These are phyloP conservation scores for Cantharis lateralis DNA, from an alignment of 2,888 invertebrate genomes.

Conservation along the genomic window DNA sequence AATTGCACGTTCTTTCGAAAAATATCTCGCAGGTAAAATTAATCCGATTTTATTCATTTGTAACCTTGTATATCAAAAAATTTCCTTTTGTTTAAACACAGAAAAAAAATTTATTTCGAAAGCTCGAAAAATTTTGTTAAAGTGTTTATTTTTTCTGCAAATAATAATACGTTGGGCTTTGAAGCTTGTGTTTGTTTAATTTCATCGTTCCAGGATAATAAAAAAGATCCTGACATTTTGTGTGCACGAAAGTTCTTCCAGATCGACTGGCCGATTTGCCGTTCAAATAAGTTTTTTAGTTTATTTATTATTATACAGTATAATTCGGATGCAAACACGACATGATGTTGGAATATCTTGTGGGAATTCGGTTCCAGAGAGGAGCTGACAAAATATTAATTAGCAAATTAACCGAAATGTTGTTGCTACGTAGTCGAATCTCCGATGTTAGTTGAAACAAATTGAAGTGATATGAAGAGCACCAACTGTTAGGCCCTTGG, in stretches of 20 bases:
- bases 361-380: not conserved
- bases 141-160: not conserved
- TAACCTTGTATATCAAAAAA: not conserved
- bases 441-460: slow-evolving; percentile 5
- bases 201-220: not conserved
- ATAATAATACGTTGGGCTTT: not conserved
- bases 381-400: slow-evolving; percentile 11
- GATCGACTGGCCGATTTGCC: not conserved
- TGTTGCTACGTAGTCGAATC: slow-evolving; percentile 4
- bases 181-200: not conserved
- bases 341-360: not conserved
- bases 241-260: not conserved
- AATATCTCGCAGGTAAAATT: not conserved
- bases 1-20: not conserved
- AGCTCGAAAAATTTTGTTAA: not conserved
- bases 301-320: not conserved
- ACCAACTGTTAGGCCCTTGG: slow-evolving; percentile 30
- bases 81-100: not conserved
- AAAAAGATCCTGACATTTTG: not conserved
- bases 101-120: not conserved
- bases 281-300: not conserved
- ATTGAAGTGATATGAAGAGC: slow-evolving; percentile 21
- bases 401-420: slow-evolving; percentile 10
- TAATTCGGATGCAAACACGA: not conserved
- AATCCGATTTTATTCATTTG: not conserved